Evolutionary conservation across 2,797 vertebrate genomes (phyloP).

Genomic region (Acestrorhynchus altus): DNA sequence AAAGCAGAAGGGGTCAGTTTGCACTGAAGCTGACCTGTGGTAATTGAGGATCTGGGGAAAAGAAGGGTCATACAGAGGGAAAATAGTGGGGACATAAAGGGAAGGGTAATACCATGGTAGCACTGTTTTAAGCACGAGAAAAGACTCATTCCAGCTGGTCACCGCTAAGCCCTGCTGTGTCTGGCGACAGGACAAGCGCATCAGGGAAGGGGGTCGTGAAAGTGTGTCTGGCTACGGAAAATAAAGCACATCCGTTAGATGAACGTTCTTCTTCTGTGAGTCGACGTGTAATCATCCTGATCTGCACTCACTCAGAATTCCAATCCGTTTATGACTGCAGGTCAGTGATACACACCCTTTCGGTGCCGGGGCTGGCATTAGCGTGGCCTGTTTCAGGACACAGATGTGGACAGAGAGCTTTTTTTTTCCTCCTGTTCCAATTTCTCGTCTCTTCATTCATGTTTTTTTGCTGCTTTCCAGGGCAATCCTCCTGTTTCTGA

Average conservation of each 20-base stretch:
- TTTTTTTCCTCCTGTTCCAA: constrained; percentile 5
- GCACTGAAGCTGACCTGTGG: neutral
- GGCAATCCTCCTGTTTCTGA: constrained; percentile 1
- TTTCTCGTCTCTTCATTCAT: constrained; percentile 12
- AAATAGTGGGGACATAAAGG: neutral
- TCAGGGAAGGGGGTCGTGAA: neutral
- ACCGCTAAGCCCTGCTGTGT: neutral
- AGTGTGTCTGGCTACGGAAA: neutral
- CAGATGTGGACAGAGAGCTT: constrained; percentile 19
- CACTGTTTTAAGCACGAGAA: neutral
- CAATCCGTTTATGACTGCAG: neutral
- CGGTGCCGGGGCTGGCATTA: neutral
- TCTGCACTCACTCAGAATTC: neutral
- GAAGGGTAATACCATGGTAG: neutral
- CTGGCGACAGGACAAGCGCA: neutral
- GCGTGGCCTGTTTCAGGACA: neutral
- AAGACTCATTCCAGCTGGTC: neutral
- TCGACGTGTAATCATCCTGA: neutral
- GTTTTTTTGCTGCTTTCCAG: constrained; percentile 9
- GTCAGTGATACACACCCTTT: neutral
- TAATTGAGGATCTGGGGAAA: neutral
- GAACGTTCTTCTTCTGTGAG: neutral
- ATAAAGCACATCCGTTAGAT: neutral
- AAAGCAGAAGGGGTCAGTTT: constrained; percentile 18
- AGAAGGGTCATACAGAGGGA: neutral